A percentile compares a stretch with the other conserved stretches of the same genome.
phyloP scores from a whole-genome alignment of 2,113 vertebrate genomes.

The Prionailurus bengalensis region DNA sequence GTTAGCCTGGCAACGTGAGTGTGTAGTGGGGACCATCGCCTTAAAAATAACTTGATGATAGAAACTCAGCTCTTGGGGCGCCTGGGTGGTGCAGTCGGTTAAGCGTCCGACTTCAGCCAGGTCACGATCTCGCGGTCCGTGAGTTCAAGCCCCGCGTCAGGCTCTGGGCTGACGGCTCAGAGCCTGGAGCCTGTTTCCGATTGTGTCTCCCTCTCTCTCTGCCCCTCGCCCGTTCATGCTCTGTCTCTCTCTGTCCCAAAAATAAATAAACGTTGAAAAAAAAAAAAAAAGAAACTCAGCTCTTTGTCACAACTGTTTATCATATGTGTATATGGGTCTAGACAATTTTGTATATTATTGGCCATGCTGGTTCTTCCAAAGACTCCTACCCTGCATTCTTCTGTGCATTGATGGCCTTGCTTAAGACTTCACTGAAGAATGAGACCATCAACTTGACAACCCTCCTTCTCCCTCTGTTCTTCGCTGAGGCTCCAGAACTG shows the following conservation, averaged over 20 bases:
- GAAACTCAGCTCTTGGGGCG: not conserved
- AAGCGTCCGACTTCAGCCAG: too few relatives aligned
- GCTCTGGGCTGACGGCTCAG: too few relatives aligned
- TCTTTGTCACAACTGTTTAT: not conserved
- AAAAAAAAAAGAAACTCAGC: not conserved
- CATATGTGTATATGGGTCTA: not conserved
- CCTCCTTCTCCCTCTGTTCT: not conserved
- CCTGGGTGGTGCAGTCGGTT: too few relatives aligned
- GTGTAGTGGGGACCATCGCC: not conserved
- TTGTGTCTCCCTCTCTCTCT: too few relatives aligned
- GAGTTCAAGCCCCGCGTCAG: too few relatives aligned
- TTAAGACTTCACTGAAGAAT: not conserved
- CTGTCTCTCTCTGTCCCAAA: too few relatives aligned
- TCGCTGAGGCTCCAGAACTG: not conserved
- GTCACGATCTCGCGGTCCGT: too few relatives aligned
- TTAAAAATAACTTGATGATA: not conserved
- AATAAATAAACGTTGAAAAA: too few relatives aligned
- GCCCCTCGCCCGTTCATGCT: too few relatives aligned
- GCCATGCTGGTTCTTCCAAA: not conserved
- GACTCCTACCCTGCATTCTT: not conserved
- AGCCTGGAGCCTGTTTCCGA: too few relatives aligned
- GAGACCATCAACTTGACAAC: not conserved
- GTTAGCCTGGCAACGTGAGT: not conserved
- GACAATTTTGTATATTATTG: not conserved
- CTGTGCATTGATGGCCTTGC: not conserved